Evolutionary conservation across 23 tunicate genomes (phyloP).

Genomic region (Trididemnum clinides): DNA sequence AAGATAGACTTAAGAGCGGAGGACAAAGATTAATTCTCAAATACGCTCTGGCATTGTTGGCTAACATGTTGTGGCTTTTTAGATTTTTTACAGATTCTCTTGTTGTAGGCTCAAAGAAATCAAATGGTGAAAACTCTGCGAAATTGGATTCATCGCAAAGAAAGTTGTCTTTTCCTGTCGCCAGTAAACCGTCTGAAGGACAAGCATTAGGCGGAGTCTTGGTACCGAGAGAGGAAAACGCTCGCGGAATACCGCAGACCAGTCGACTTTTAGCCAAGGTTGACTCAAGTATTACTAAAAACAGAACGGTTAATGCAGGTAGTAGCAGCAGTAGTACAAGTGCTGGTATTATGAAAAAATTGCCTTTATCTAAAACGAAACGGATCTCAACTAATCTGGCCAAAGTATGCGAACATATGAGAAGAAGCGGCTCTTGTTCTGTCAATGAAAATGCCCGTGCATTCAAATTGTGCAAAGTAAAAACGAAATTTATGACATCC

Average conservation of each 20-base stretch:
- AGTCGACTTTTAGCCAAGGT: conserved; percentile 25
- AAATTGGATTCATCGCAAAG: neutral
- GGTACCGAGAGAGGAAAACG: neutral
- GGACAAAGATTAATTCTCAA: too few species aligned
- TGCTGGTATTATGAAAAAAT: too few species aligned
- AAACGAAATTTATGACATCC: conserved; percentile 47
- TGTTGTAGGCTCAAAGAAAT: neutral
- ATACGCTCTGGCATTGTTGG: too few species aligned
- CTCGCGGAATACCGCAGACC: conserved; percentile 45
- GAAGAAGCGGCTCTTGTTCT: conserved; percentile 42
- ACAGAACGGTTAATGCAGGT: neutral
- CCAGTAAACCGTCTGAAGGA: neutral
- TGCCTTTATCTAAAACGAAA: neutral
- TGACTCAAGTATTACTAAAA: neutral
- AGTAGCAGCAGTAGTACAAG: too few species aligned
- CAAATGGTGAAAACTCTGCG: neutral
- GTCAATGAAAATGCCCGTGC: conserved; percentile 78
- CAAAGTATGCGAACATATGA: conserved; percentile 3
- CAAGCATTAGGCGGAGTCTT: conserved; percentile 38
- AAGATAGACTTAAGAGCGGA: too few species aligned
- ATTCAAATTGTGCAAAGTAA: conserved; percentile 8
- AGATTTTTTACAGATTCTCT: too few species aligned
- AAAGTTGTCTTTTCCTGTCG: neutral
- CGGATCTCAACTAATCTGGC: neutral
- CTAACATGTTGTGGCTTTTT: too few species aligned